These are phyloP conservation scores for Dreissena polymorpha DNA, from an alignment of 1,140 invertebrate species.

Conservation along the genomic window DNA sequence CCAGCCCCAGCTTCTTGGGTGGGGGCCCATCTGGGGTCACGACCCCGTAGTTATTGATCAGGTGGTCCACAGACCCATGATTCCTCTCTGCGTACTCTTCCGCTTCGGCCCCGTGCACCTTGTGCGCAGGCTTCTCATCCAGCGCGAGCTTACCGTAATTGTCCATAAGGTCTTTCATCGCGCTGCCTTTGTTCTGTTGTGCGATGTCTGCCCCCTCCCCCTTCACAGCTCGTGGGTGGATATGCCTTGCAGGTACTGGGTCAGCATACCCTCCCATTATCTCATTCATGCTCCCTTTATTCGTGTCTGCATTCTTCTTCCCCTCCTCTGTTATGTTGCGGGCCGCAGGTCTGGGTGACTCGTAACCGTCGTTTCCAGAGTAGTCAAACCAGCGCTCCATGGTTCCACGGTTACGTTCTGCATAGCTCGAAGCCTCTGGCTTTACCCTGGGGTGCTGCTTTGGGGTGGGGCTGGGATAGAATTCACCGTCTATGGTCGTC, in stretches of 20 bases:
- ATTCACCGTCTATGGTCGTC: slow-evolving; percentile 64
- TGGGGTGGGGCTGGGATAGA: slow-evolving; percentile 61
- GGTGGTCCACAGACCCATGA: slow-evolving; percentile 68
- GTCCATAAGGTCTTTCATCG: slow-evolving; percentile 73
- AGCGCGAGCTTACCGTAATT: slow-evolving; percentile 72
- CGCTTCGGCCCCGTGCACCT: slow-evolving; percentile 72
- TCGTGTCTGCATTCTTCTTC: slow-evolving; percentile 60
- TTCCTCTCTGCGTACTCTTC: slow-evolving; percentile 73
- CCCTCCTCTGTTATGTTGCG: slow-evolving; percentile 64
- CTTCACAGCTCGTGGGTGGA: slow-evolving; percentile 69
- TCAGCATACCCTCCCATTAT: slow-evolving; percentile 72
- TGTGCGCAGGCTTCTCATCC: slow-evolving; percentile 55
- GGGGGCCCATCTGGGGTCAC: slow-evolving; percentile 61
- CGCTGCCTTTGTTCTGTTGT: slow-evolving; percentile 68
- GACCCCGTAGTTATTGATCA: slow-evolving; percentile 73
- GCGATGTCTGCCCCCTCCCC: slow-evolving; percentile 68
- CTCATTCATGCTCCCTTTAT: slow-evolving; percentile 72
- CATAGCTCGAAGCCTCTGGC: slow-evolving; percentile 66
- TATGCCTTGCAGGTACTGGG: slow-evolving; percentile 56
- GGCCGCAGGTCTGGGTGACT: slow-evolving; percentile 64
- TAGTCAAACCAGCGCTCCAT: slow-evolving; percentile 73
- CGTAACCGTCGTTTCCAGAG: slow-evolving; percentile 62
- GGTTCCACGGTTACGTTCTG: slow-evolving; percentile 65
- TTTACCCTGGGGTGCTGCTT: slow-evolving; percentile 67
- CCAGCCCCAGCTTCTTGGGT: slow-evolving; percentile 67